phyloP scores from a whole-genome alignment of 1,140 invertebrate species.

The Drosophila athabasca region DNA sequence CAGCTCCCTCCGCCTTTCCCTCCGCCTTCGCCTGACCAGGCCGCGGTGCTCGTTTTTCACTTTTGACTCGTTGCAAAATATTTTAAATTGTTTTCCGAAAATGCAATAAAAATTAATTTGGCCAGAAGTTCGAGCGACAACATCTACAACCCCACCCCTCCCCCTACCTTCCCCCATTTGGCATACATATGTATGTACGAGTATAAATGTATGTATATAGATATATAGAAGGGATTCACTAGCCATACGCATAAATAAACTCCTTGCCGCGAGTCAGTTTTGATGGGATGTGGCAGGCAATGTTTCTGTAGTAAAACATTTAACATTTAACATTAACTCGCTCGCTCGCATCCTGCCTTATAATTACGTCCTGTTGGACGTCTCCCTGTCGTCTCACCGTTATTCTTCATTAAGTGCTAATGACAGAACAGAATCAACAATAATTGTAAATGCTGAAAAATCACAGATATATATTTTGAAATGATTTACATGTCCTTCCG shows the following conservation, averaged over 20 bases:
- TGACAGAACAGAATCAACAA: slow-evolving; percentile 7
- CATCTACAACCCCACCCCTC: no score
- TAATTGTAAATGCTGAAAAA: slow-evolving; percentile 11
- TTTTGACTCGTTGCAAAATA: slow-evolving; percentile 5
- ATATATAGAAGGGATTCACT: no score
- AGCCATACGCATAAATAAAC: no score
- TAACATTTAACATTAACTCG: neutral
- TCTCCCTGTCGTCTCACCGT: no score
- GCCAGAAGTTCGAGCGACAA: neutral
- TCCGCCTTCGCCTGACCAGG: neutral
- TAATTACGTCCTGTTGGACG: slow-evolving; percentile 8
- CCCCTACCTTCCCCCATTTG: no score
- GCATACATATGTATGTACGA: no score
- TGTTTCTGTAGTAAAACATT: neutral
- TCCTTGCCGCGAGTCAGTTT: no score
- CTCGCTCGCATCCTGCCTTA: neutral
- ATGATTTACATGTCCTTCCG: slow-evolving; percentile 17
- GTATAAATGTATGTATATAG: no score
- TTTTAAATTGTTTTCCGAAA: slow-evolving; percentile 12
- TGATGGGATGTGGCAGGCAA: no score
- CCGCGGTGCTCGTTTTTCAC: slow-evolving; percentile 6
- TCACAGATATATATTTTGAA: slow-evolving; percentile 13
- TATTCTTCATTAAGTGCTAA: slow-evolving; percentile 26
- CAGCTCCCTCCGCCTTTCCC: neutral
- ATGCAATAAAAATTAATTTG: slow-evolving; percentile 3